Conservation (phyloP, 2,797 vertebrate genomes). For the Phrynocephalus guinanensis region DNA sequence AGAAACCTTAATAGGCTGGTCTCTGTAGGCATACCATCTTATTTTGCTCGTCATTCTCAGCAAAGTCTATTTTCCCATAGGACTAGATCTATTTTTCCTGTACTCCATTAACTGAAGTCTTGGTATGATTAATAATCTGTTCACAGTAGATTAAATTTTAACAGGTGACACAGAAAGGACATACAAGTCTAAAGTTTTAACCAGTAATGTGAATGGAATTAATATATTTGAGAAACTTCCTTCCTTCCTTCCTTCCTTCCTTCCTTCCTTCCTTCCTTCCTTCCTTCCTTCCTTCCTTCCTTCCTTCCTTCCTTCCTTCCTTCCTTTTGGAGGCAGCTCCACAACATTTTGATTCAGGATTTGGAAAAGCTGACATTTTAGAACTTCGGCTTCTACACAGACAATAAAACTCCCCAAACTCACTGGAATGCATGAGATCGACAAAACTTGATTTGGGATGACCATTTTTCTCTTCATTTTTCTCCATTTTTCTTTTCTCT, state of each 20-base stretch:
- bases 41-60: background rate
- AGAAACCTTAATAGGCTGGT: background rate
- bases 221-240: background rate
- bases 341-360: background rate
- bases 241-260: background rate
- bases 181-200: background rate
- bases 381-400: background rate
- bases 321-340: no score
- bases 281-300: background rate
- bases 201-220: background rate
- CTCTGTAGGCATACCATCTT: background rate
- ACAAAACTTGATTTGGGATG: background rate
- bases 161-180: background rate
- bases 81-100: background rate
- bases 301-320: background rate
- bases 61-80: background rate
- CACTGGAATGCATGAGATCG: background rate
- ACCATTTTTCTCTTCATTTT: background rate
- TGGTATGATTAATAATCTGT: background rate
- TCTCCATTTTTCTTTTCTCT: background rate
- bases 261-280: no score
- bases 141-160: slow-evolving; percentile 14
- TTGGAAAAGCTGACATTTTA: background rate
- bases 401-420: background rate
- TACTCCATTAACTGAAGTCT: background rate